Evolutionary conservation across 2,113 vertebrate genomes (phyloP).

Genomic region (Malurus alboscapulatus): DNA sequence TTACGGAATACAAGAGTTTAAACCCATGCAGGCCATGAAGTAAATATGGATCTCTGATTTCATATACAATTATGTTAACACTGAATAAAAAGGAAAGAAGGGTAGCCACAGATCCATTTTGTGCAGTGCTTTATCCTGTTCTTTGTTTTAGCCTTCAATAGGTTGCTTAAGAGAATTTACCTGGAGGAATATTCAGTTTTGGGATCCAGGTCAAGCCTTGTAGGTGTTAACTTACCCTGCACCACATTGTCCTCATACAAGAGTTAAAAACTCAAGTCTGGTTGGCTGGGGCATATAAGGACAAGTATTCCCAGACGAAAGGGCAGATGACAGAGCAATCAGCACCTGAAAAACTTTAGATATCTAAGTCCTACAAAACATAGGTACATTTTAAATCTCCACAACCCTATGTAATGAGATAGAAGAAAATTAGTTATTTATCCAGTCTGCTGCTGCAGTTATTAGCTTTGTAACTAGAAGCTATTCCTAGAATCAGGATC

Average conservation of each 20-base stretch:
- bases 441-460: background rate
- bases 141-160: background rate
- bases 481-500: background rate
- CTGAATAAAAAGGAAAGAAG: background rate
- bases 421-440: background rate
- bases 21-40: background rate
- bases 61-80: background rate
- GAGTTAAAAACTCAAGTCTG: background rate
- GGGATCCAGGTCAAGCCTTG: background rate
- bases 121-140: background rate
- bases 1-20: background rate
- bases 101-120: background rate
- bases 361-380: background rate
- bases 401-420: background rate
- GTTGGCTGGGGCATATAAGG: background rate
- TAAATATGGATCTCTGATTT: background rate
- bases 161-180: background rate
- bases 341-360: background rate
- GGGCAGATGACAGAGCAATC: background rate
- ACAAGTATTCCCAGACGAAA: background rate
- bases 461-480: background rate
- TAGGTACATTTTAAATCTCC: background rate
- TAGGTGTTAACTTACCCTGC: background rate
- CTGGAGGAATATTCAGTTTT: background rate
- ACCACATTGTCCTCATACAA: rapidly evolving